Conservation (phyloP, 1,140 invertebrate genomes). For the Leucophenga varia region DNA sequence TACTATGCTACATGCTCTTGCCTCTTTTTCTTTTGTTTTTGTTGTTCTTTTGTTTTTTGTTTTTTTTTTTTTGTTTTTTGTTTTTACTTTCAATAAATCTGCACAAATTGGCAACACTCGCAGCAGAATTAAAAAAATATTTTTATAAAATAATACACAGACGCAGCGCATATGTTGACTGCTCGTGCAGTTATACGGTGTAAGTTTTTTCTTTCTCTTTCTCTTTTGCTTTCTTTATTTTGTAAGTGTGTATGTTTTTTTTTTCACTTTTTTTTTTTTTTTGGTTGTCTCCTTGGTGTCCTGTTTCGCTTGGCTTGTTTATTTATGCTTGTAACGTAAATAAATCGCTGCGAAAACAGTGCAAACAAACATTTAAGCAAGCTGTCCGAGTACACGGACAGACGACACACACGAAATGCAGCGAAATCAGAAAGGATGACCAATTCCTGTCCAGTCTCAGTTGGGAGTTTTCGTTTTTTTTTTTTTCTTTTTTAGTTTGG, state of each 20-base stretch:
- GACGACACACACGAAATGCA: too few relatives aligned
- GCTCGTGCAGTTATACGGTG: slow-evolving; percentile 11
- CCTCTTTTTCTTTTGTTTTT: too few relatives aligned
- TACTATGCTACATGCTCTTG: too few relatives aligned
- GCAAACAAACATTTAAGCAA: too few relatives aligned
- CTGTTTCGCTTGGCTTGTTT: slow-evolving; percentile 47
- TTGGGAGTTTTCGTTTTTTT: too few relatives aligned
- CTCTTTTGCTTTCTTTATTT: slow-evolving; percentile 8
- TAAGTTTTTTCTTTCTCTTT: not conserved
- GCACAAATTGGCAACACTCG: slow-evolving; percentile 51
- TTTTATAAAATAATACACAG: slow-evolving; percentile 34
- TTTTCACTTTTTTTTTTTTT: slow-evolving; percentile 6
- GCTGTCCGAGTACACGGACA: too few relatives aligned
- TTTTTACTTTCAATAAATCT: slow-evolving; percentile 50
- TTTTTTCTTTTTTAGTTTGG: too few relatives aligned
- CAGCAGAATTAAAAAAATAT: slow-evolving; percentile 51
- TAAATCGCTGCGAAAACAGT: slow-evolving; percentile 40
- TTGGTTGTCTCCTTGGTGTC: slow-evolving; percentile 15
- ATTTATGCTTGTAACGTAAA: slow-evolving; percentile 53
- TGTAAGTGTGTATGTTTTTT: too few relatives aligned
- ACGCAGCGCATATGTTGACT: slow-evolving; percentile 39
- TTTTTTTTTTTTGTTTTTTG: too few relatives aligned
- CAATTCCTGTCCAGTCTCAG: too few relatives aligned
- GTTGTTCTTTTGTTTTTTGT: too few relatives aligned
- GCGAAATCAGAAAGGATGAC: too few relatives aligned